Conservation (phyloP, 2,797 vertebrate genomes). For the Setipinna tenuifilis region DNA sequence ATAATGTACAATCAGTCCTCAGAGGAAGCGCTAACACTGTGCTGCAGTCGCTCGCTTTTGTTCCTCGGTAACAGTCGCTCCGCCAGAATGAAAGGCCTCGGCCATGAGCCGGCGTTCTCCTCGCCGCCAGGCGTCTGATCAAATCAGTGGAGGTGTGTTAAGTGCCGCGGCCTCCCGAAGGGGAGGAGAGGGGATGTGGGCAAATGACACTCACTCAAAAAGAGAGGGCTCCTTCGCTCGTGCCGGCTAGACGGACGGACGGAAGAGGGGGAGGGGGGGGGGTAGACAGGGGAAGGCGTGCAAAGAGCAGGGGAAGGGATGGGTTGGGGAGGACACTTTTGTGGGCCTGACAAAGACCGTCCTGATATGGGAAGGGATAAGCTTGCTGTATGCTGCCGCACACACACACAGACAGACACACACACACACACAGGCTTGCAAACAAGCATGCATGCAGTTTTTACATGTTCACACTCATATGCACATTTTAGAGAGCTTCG, state of each 20-base stretch:
- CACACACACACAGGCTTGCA: neutral
- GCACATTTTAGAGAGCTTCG: too few relatives aligned
- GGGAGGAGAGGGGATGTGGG: too few relatives aligned
- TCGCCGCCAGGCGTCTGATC: neutral
- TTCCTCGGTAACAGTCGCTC: neutral
- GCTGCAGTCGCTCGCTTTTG: neutral
- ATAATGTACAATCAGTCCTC: conserved; percentile 13
- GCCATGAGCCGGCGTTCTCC: neutral
- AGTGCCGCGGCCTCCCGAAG: neutral
- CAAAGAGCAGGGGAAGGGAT: too few relatives aligned
- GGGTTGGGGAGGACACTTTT: too few relatives aligned
- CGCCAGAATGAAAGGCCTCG: neutral
- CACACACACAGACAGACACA: neutral
- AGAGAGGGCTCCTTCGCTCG: neutral
- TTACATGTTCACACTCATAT: too few relatives aligned
- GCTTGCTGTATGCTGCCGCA: too few relatives aligned
- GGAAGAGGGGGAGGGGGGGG: neutral
- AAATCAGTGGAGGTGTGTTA: neutral
- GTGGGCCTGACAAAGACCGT: neutral
- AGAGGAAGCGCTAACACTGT: neutral
- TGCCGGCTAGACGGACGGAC: neutral
- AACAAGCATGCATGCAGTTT: too few relatives aligned
- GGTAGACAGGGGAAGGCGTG: neutral
- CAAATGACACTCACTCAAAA: neutral
- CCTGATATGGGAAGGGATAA: neutral